phyloP scores from a whole-genome alignment of 2,888 invertebrate genomes.

The Nomada fabriciana region DNA sequence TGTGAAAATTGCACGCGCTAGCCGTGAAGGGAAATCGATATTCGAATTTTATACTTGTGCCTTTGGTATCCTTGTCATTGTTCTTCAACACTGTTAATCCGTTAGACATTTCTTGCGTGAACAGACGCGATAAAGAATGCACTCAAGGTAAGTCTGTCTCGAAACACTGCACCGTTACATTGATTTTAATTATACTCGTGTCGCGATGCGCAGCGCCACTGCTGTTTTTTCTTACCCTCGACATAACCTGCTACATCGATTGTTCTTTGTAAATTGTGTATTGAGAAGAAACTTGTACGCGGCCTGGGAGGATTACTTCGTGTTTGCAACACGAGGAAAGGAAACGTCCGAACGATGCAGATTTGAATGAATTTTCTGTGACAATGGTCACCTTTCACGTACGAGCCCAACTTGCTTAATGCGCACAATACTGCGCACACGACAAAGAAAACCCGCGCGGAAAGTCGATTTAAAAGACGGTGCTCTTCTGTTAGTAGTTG shows the following conservation, averaged over 20 bases:
- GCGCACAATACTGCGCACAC: constrained; percentile 56
- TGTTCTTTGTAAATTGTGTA: background rate
- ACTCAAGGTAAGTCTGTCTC: constrained; percentile 15
- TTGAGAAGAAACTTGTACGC: background rate
- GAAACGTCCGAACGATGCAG: background rate
- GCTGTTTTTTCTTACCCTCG: constrained; percentile 41
- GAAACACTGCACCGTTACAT: constrained; percentile 74
- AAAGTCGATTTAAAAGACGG: constrained; percentile 59
- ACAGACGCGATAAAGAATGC: constrained; percentile 12
- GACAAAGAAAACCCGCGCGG: constrained; percentile 38
- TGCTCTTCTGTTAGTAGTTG: constrained; percentile 26
- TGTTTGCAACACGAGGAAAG: background rate
- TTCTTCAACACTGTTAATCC: constrained; percentile 74
- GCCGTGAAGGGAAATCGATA: constrained; percentile 54
- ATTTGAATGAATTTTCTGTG: constrained; percentile 13
- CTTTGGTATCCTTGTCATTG: constrained; percentile 69
- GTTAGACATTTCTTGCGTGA: constrained; percentile 73
- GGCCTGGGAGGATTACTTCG: background rate
- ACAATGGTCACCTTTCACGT: background rate
- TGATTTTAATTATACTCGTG: constrained; percentile 78
- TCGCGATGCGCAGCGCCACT: constrained; percentile 74
- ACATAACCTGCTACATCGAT: constrained; percentile 54
- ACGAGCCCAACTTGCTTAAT: constrained; percentile 38
- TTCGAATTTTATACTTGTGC: constrained; percentile 69
- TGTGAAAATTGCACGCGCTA: background rate